A percentile compares a stretch with the other conserved stretches of the same genome.
phyloP scores from a whole-genome alignment of 2,888 invertebrate genomes.

The Phengaris arion region DNA sequence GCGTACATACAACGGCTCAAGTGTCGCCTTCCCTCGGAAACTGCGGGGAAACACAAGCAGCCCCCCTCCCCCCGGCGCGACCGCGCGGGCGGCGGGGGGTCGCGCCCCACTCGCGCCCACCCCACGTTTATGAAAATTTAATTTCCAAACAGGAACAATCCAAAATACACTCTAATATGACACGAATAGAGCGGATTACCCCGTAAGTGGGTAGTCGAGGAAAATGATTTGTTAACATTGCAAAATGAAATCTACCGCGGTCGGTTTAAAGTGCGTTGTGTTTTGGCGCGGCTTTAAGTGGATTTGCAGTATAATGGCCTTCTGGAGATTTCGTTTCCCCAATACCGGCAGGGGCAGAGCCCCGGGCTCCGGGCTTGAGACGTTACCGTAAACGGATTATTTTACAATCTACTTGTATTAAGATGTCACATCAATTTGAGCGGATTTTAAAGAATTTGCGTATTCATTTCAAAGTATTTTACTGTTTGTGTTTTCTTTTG shows the following conservation, averaged over 20 bases:
- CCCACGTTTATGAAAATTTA: constrained; percentile 75
- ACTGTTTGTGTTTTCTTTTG: constrained; percentile 6
- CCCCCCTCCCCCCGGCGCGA: constrained; percentile 41
- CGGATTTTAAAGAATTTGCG: constrained; percentile 20
- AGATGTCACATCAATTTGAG: constrained; percentile 25
- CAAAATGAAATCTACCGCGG: constrained; percentile 56
- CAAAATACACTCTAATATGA: constrained; percentile 65
- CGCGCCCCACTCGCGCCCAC: constrained; percentile 41
- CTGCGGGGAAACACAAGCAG: constrained; percentile 62
- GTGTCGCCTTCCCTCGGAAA: constrained; percentile 59
- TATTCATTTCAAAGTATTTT: constrained; percentile 11
- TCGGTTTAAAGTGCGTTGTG: constrained; percentile 52
- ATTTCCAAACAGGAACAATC: constrained; percentile 68
- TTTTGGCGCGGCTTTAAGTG: constrained; percentile 47
- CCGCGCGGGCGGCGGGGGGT: constrained; percentile 47
- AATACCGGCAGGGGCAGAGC: constrained; percentile 47
- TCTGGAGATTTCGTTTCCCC: constrained; percentile 75
- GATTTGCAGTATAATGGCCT: constrained; percentile 73
- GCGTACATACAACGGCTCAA: constrained; percentile 59
- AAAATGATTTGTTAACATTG: constrained; percentile 48
- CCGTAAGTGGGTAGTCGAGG: constrained; percentile 56
- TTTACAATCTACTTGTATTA: constrained; percentile 61
- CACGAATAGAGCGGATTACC: constrained; percentile 62
- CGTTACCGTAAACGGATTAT: constrained; percentile 71
- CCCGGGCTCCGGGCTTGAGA: constrained; percentile 53